Base-by-base conservation (phyloP, 2,113 vertebrate species). In the Mustela nigripes region DNA sequence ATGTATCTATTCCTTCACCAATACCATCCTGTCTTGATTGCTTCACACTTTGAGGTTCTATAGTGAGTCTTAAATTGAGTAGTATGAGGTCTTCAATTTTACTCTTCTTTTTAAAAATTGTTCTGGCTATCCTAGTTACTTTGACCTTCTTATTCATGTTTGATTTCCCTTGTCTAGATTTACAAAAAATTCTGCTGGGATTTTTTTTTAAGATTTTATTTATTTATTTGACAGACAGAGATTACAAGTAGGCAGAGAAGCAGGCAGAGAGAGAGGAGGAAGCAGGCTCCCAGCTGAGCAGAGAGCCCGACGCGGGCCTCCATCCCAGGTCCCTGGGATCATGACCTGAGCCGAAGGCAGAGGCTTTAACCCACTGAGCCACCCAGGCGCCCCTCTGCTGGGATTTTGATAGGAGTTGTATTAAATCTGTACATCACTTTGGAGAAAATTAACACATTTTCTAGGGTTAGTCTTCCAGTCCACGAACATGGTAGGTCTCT, bases 111-210 rank as follows among this genome's bases (percentile, higher is more conserved):
- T 89, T 48, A 58, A 89, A 78, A 58, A 58, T 92, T 92, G 36
- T 58, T 58, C 48, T 74, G 39, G 22, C 67, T 93, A 4, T 74
- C 60, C 39, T 22, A 82, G 56, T 53, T 84, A 48, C 60, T 80
- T 92, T 95, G 89, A 81, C 18, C n/a, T 95, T 65, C 45, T 7
- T 88, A 83, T 56, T 89, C 42, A 79, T 89, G 78, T 93, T 91
- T 71, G 18, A 86, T 86, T 91, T 86, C 5, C 11, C 6, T 85
- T 79, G 73, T 91, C 50, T 91, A 58, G 83, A 78, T 85, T 91
- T 65, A 60, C 36, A 21, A 91, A 84, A 78, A 67, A 62, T 95
- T 18, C 48, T 53, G 19, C 28, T 67, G 60, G 19, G 69, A 89
- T 39, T 48, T 93, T 93, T 42, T 42, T 42, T 42, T 4, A 42